Evolutionary conservation across 2,888 invertebrate genomes (phyloP), one percentile per base, ranked within the genome.

Genomic region (Apamea anceps): DNA sequence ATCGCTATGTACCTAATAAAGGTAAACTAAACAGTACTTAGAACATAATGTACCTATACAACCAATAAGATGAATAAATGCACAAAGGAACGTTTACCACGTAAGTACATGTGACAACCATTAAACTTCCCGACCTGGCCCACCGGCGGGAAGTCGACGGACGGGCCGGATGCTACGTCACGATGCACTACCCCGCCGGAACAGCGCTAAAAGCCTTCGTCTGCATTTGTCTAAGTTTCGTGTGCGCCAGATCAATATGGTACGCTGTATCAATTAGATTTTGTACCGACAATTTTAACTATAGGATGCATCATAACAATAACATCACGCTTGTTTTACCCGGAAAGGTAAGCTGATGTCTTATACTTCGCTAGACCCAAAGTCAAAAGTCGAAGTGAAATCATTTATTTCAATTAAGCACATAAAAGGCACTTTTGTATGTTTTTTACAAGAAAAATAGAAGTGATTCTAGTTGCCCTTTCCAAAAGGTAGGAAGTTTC

Each of bases 191-290:
- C 88, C 82, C 90, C 91, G 88, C 94, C 94, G 95, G 95, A 95
- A 94, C 92, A 91, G 86, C 89, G 90, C 94, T 95, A 95, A 95
- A 95, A 95, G 95, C 95, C 93, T 94, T 92, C 91, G 89, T 90
- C 91, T 94, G 95, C 94, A 94, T 95, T 94, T 93, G 94, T 94
- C 93, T 94, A 92, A 91, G 93, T 91, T 91, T 89, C 89, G 86
- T 86, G 84, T 80, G 87, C 82, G 87, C 86, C 81, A 87, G 90
- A 92, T 93, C 93, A 89, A 94, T 94, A 88, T 79, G 45, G 68
- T 68, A 66, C 66, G 37, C 68, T 68, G 75, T 70, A 75, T 75
- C 77, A 84, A 80, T 84, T 77, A 75, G 42, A 74, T 72, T 62
- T 67, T 45, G 32, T 37, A 60, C 25, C n/a, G 37, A 37, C n/a